phyloP scores from a whole-genome alignment of 2,113 vertebrate species.

The Eurystomus gularis region DNA sequence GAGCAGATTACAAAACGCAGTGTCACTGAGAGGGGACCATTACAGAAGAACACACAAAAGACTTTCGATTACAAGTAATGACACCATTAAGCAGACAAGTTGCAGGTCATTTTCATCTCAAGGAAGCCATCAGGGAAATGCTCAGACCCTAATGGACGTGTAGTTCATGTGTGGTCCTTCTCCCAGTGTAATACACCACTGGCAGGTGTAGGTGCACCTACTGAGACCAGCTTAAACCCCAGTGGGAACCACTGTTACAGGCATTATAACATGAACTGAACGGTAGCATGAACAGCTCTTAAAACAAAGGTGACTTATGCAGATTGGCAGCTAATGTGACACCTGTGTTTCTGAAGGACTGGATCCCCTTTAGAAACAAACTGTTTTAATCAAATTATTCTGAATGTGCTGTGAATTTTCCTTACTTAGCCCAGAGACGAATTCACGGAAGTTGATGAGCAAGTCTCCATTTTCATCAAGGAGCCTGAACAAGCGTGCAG shows the following conservation, averaged over 20 bases:
- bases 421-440: conserved; percentile 91
- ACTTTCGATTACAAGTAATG: neutral
- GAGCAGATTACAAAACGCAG: neutral
- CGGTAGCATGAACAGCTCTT: neutral
- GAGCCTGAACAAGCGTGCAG: conserved; percentile 87
- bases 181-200: neutral
- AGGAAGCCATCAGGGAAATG: neutral
- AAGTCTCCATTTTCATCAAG: conserved; percentile 91
- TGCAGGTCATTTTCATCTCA: neutral
- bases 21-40: neutral
- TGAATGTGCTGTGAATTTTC: neutral
- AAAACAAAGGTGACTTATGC: neutral
- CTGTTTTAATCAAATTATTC: neutral
- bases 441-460: conserved; percentile 96
- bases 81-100: rapidly evolving
- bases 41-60: neutral
- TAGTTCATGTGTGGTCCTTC: neutral
- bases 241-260: neutral
- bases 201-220: neutral
- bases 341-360: neutral
- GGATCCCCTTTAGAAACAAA: neutral
- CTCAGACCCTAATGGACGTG: rapidly evolving
- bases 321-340: neutral
- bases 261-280: neutral
- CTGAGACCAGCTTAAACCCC: neutral